phyloP scores from a whole-genome alignment of 2,797 vertebrate species.

The Lepilemur septentrionalis region DNA sequence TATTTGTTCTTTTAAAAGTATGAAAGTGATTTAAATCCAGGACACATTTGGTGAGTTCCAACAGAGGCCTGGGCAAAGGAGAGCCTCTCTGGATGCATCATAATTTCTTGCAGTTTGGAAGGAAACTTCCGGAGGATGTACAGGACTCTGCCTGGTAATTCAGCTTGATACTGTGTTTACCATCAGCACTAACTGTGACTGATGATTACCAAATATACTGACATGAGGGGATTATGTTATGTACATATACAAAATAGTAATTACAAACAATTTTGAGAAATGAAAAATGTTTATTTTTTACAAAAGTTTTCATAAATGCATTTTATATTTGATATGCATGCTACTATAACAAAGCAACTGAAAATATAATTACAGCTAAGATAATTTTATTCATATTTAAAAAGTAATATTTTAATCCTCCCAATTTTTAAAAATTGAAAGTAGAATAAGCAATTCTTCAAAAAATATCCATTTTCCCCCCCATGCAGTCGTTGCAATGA shows the following conservation, averaged over 20 bases:
- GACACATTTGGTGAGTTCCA: neutral
- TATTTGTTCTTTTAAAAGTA: constrained; percentile 26
- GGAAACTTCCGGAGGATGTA: neutral
- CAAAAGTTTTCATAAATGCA: constrained; percentile 80
- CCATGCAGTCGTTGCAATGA: constrained; percentile 55
- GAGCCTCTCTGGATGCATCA: neutral
- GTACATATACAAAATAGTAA: constrained; percentile 70
- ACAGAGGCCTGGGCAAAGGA: neutral
- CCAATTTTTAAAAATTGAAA: constrained; percentile 79
- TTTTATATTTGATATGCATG: constrained; percentile 78
- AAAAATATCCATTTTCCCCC: constrained; percentile 66
- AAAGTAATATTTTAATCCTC: constrained; percentile 78
- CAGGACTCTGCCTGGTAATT: neutral
- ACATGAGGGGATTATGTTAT: constrained; percentile 53
- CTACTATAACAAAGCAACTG: constrained; percentile 79
- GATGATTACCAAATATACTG: neutral
- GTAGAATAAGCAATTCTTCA: constrained; percentile 77
- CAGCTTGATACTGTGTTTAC: neutral
- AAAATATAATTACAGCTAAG: constrained; percentile 81
- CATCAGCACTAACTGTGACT: constrained; percentile 34
- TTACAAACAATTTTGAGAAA: constrained; percentile 78
- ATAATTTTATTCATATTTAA: constrained; percentile 71
- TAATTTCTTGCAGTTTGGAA: neutral
- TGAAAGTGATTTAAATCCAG: constrained; percentile 47
- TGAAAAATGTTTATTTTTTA: constrained; percentile 81